Evolutionary conservation across 2,888 invertebrate genomes (phyloP), one percentile per base, ranked within the genome.

Genomic region (Eupithecia pulchellata): DNA sequence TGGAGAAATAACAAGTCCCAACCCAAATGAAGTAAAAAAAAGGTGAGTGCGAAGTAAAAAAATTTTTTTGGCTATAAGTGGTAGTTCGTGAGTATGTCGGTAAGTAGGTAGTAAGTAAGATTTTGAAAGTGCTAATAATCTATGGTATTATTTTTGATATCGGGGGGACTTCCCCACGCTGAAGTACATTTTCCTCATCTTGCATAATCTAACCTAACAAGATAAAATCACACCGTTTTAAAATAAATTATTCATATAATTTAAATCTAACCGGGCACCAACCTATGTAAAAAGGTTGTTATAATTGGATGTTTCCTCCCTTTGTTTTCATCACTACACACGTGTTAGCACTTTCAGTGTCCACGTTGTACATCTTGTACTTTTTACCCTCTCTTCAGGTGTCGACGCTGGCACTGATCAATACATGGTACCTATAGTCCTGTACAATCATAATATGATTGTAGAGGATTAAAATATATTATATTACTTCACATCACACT

Each of bases 251-350:
- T 9, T 47, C 20, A 1, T 20, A 47, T 20, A 20, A 20, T 47
- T 47, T 20, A 3, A 47, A 20, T 47, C 9, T 47, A 9, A 47
- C n/a, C 8, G 8, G 4, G 30, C n/a, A n/a, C n/a, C n/a, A n/a
- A n/a, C n/a, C n/a, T 20, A 42, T 8, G n/a, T 42, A 42, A 4
- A 17, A 39, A 20, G 8, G 9, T 47, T 20, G 20, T 47, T 20
- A 47, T 47, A 47, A 47, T 47, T 47, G 42, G 42, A 47, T 47
- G 42, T 47, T 42, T 42, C 42, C 42, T 42, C 17, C n/a, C 42
- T 42, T 42, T 42, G 42, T 42, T 42, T n/a, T 42, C 42, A 20
- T 47, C 8, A 9, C 8, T 47, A 47, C 20, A 20, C 42, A 47
- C 42, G 42, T 47, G 20, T 47, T 47, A 9, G 9, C 8, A 47